A percentile compares a stretch with the other conserved stretches of the same genome.
Evolutionary conservation across 2,888 invertebrate genomes (phyloP).

Genomic region (Acronicta aceris): DNA sequence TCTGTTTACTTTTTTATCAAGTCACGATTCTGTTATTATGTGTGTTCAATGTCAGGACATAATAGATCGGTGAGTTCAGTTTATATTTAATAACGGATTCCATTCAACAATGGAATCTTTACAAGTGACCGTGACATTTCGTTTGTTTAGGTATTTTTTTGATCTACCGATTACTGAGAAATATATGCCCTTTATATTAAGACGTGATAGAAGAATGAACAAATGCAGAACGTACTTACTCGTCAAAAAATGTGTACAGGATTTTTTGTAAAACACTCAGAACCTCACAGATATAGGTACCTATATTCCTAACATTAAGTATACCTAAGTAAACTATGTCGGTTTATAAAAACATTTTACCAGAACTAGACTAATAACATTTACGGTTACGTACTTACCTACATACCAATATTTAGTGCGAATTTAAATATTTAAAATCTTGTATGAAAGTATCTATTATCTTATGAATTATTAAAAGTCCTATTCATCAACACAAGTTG

Average conservation of each 20-base stretch:
- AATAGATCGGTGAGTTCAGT: constrained; percentile 58
- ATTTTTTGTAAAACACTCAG: no score
- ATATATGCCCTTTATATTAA: constrained; percentile 68
- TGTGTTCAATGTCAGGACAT: constrained; percentile 67
- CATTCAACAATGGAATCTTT: constrained; percentile 64
- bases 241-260: not conserved
- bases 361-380: no score
- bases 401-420: no score
- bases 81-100: constrained; percentile 65
- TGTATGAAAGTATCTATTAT: no score
- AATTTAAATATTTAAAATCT: no score
- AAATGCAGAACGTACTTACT: not conserved
- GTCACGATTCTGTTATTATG: constrained; percentile 69
- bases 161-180: constrained; percentile 64
- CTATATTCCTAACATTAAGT: no score
- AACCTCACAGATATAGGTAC: no score
- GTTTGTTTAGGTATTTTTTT: constrained; percentile 63
- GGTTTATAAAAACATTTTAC: no score
- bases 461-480: no score
- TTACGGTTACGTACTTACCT: no score
- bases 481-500: no score
- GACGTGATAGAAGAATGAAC: constrained; percentile 16
- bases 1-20: constrained; percentile 50
- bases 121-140: constrained; percentile 75
- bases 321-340: no score